phyloP scores from a whole-genome alignment of 37 sponge, comb jelly and placozoan genomes.

The Mnemiopsis leidyi region DNA sequence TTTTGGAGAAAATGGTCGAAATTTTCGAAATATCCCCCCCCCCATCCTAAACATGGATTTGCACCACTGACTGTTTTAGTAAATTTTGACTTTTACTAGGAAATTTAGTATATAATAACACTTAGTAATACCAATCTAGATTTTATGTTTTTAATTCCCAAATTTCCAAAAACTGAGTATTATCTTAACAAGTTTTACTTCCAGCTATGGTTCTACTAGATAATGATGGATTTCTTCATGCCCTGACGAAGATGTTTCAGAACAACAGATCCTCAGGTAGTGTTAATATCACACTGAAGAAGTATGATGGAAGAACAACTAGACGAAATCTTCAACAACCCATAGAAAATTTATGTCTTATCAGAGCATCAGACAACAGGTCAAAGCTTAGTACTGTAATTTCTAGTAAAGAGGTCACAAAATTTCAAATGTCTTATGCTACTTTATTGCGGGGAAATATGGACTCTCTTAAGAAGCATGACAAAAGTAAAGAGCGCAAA shows the following conservation, averaged over 20 bases:
- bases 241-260: conserved; percentile 60
- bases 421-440: conserved; percentile 61
- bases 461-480: conserved; percentile 54
- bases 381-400: conserved; percentile 40
- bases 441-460: conserved; percentile 34
- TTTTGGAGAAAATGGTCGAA: too few relatives aligned
- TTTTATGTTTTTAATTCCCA: too few relatives aligned
- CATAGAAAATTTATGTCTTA: background rate
- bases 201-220: conserved; percentile 42
- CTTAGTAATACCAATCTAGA: too few relatives aligned
- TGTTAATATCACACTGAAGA: background rate
- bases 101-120: too few relatives aligned
- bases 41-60: too few relatives aligned
- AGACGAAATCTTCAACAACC: background rate
- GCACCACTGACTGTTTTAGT: too few relatives aligned
- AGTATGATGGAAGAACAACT: conserved; percentile 58
- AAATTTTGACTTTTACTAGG: too few relatives aligned
- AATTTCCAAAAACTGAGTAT: too few relatives aligned
- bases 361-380: conserved; percentile 47
- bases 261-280: conserved; percentile 61
- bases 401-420: conserved; percentile 53
- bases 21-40: too few relatives aligned
- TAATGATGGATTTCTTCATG: conserved; percentile 49
- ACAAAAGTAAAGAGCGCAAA: conserved; percentile 56
- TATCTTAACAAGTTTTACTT: too few relatives aligned